Conservation (phyloP, 2,797 vertebrate genomes). For the Onychomys leucogaster region DNA sequence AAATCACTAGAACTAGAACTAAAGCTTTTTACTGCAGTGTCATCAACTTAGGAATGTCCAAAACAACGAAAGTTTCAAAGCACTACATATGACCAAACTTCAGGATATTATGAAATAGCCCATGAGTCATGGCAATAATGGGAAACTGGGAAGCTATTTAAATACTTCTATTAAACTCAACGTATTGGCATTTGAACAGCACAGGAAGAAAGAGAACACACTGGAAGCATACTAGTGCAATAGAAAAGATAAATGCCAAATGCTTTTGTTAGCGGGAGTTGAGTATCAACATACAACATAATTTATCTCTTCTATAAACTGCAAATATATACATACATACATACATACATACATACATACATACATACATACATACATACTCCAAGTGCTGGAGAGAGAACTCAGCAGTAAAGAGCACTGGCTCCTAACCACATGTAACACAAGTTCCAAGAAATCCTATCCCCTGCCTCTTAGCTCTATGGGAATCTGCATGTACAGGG, state of each 20-base stretch:
- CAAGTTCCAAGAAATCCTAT: not conserved
- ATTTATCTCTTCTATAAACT: not conserved
- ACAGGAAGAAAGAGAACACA: not conserved
- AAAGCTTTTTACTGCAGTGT: not conserved
- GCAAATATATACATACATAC: not conserved
- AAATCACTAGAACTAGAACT: not conserved
- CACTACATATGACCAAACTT: not conserved
- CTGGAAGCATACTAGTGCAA: not conserved
- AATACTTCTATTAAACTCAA: not conserved
- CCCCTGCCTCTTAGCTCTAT: not conserved
- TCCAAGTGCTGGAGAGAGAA: not conserved
- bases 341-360: no score
- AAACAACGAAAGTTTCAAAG: not conserved
- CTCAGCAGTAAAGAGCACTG: not conserved
- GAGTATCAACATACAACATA: not conserved
- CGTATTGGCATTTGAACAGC: not conserved
- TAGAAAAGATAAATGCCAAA: not conserved
- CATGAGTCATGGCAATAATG: not conserved
- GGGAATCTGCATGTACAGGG: not conserved
- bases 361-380: no score
- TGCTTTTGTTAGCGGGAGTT: not conserved
- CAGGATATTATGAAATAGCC: not conserved
- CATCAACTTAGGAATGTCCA: not conserved
- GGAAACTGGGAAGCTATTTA: constrained; percentile 26
- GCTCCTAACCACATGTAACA: not conserved